Base-by-base conservation (phyloP, 2,113 vertebrate species). In the Manacus vitellinus region DNA sequence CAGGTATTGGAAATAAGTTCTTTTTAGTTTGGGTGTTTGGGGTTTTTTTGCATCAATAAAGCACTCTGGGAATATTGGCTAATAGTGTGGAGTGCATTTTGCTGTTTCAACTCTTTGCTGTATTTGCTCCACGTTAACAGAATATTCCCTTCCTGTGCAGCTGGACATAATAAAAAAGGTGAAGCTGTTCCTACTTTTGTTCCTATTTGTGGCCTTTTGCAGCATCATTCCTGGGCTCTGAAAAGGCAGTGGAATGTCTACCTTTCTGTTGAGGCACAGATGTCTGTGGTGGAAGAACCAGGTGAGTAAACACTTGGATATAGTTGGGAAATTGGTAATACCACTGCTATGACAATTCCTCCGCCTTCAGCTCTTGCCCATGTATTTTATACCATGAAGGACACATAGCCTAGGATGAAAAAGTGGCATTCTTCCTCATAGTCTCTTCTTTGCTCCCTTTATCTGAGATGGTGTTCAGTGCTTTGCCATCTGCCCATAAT, bases 391-490 rank as follows among this genome's bases (percentile, higher is more conserved):
- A n/a, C 21, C 22, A 33, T 39, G 30, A 52, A 55, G 49, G 46
- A 46, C 3, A 2, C 0, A 0, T 13, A 46, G 35, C 37, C 44
- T 49, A 33, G 43, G 22, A 33, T 71, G 52, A 35, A 67, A 49
- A 89, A 23, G 19, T 27, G 27, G 4, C 55, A 31, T 25, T 65
- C 27, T 82, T 83, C 30, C 54, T 89, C 12, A 14, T 24, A 22
- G 27, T 49, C n/a, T 82, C n/a, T 90, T 83, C 37, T 58, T 80
- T 78, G 20, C 33, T 65, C 16, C 15, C 31, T 61, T 78, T 47
- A 22, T 44, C 15, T 77, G 59, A 55, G 76, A 28, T 46, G 6
- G 35, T 16, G 10, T 49, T 58, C 13, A 63, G 3, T 79, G 13
- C 37, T 73, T 88, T 87, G 28, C 25, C 49, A 21, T 72, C 37